phyloP scores from a whole-genome alignment of 1,140 invertebrate species.

The Diploscapter pachys region DNA sequence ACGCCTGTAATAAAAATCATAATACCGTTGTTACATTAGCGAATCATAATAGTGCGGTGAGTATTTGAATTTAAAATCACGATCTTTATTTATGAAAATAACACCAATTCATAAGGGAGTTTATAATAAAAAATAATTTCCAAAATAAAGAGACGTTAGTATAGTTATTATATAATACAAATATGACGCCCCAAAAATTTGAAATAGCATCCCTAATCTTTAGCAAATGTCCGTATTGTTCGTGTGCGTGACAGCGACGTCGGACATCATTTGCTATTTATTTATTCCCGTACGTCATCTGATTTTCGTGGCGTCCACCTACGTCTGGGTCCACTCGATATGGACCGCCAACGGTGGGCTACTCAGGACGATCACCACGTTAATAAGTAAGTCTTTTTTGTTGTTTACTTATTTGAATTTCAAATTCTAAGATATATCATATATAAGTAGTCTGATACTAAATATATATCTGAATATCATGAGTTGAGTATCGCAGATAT shows the following conservation, averaged over 20 bases:
- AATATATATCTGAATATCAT: background rate
- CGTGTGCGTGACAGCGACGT: constrained; percentile 93
- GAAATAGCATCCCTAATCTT: constrained; percentile 49
- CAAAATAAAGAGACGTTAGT: constrained; percentile 5
- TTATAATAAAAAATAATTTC: background rate
- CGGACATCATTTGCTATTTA: constrained; percentile 97
- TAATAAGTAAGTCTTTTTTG: constrained; percentile 19
- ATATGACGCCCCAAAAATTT: constrained; percentile 4
- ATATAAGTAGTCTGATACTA: background rate
- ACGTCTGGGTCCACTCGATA: constrained; percentile 39
- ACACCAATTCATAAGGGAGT: background rate
- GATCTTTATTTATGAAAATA: background rate
- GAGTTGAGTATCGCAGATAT: background rate
- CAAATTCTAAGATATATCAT: background rate
- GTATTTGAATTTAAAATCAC: constrained; percentile 18
- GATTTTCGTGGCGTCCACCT: constrained; percentile 90
- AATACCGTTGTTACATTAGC: constrained; percentile 73
- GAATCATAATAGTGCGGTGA: constrained; percentile 42
- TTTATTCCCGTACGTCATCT: constrained; percentile 93
- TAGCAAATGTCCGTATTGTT: constrained; percentile 98
- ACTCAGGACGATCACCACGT: constrained; percentile 8
- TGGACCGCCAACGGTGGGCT: constrained; percentile 24
- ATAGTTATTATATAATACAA: constrained; percentile 5
- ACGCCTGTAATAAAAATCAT: constrained; percentile 92
- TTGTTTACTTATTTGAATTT: constrained; percentile 11